Evolutionary conservation across 1,140 invertebrate genomes (phyloP), one percentile per base, ranked within the genome.

Genomic region (Hydropsyche tenuis): DNA sequence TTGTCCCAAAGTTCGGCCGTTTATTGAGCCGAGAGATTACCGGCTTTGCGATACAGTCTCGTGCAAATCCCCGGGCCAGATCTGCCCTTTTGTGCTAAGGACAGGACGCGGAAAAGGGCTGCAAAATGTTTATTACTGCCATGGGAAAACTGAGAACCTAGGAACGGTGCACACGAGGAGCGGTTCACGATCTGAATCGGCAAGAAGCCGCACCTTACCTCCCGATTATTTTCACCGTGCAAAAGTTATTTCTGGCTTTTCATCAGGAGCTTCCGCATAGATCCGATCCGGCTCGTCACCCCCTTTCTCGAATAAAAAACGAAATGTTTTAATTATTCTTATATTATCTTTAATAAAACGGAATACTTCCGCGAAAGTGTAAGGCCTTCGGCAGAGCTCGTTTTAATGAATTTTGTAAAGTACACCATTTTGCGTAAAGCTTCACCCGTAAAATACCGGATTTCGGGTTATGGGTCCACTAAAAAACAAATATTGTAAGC

Each of bases 21-120:
- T 73, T 73, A 73, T 73, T 73, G 72, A 73, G 72, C 63, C 65
- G 37, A 53, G 63, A 69, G 72, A 73, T 73, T 73, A 73, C 51
- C 22, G 72, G 72, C 72, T 73, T 68, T 60, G 48, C 72, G 64
- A 73, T 66, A 60, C 72, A 53, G 64, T 27, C 68, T 70, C 46
- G 65, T 70, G 68, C 27, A 70, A 70, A 70, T 70, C 68, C 68
- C 45, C 30, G 30, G 42, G 68, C 68, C 46, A 56, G 68, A 56
- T 60, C 51, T 70, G 51, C 68, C 68, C 68, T 56, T 70, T 60
- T 68, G 65, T 68, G 65, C 65, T 68, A 48, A 68, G 65, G 65
- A 43, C 65, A 68, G 68, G 27, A 56, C 25, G 68, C 25, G 48
- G 68, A 51, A 70, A 48, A 56, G 68, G 68, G 68, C 68, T 70